phyloP scores from a whole-genome alignment of 2,113 vertebrate species.

The Syngnathoides biaculeatus region DNA sequence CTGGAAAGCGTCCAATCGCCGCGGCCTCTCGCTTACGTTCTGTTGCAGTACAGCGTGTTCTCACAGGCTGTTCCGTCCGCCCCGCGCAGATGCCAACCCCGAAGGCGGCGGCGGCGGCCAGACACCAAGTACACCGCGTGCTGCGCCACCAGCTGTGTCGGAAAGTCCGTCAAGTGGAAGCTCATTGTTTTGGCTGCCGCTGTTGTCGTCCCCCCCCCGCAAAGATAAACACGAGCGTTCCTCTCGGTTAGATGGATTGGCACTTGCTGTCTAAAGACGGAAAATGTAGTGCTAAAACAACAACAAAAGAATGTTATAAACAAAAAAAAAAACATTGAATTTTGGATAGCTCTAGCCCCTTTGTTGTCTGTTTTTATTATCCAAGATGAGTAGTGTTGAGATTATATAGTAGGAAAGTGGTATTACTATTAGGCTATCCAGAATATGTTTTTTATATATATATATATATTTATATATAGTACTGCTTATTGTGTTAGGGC shows the following conservation, averaged over 20 bases:
- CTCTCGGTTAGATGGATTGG: background rate
- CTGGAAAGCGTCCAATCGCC: constrained; percentile 48
- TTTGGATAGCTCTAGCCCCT: background rate
- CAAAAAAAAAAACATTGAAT: background rate
- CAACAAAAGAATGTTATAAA: background rate
- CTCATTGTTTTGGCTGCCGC: constrained; percentile 20
- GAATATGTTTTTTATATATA: too few species aligned
- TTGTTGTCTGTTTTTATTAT: background rate
- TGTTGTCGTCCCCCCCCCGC: background rate
- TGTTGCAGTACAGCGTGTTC: constrained; percentile 65
- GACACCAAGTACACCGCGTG: constrained; percentile 51
- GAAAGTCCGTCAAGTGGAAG: background rate
- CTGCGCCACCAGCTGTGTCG: constrained; percentile 25
- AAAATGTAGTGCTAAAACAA: background rate
- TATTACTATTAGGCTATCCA: background rate
- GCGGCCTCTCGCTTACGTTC: constrained; percentile 16
- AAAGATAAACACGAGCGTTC: background rate
- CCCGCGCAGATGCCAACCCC: constrained; percentile 41
- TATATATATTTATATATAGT: too few species aligned
- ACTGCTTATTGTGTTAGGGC: too few species aligned
- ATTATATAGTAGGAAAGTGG: background rate
- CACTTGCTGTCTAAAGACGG: background rate
- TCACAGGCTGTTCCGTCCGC: constrained; percentile 42
- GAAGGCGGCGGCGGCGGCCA: constrained; percentile 26
- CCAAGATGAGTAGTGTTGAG: background rate